A percentile compares a stretch with the other conserved stretches of the same genome.
Evolutionary conservation across 2,113 vertebrate species (phyloP).

Genomic region (Syrrhaptes paradoxus): DNA sequence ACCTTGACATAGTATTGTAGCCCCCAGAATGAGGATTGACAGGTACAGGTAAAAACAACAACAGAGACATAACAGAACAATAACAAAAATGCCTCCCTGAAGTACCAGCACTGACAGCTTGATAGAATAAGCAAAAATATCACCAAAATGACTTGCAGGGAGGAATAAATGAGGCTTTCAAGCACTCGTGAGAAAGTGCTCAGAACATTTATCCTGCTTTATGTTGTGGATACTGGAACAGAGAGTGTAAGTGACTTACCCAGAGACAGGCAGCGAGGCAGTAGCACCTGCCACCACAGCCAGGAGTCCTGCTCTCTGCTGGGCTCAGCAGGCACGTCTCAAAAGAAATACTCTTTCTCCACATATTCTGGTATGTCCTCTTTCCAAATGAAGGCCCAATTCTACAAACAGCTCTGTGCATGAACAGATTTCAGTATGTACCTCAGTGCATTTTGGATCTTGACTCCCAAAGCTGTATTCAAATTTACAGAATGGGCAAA

Average conservation of each 20-base stretch:
- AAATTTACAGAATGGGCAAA: background rate
- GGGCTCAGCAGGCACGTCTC: background rate
- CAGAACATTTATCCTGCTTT: background rate
- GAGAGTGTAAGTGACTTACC: background rate
- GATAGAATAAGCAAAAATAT: slow-evolving; percentile 54
- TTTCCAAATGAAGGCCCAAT: background rate
- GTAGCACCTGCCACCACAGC: background rate
- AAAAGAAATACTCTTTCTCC: background rate
- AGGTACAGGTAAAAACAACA: slow-evolving; percentile 17
- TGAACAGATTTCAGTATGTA: background rate
- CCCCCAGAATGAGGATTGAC: slow-evolving; percentile 16
- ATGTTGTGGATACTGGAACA: background rate
- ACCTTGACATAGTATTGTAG: slow-evolving; percentile 31
- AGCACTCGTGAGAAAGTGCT: background rate
- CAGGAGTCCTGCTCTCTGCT: background rate
- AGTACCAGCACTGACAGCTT: slow-evolving; percentile 29
- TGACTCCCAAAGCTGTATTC: background rate
- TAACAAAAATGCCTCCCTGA: slow-evolving; percentile 48
- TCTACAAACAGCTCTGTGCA: background rate
- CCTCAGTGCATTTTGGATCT: background rate
- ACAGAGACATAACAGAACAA: slow-evolving; percentile 44
- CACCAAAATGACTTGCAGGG: slow-evolving; percentile 6
- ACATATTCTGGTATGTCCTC: background rate
- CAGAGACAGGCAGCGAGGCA: background rate
- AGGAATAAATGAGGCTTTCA: slow-evolving; percentile 32